phyloP scores from a whole-genome alignment of 2,797 vertebrate genomes.

The Crenuchus spilurus region DNA sequence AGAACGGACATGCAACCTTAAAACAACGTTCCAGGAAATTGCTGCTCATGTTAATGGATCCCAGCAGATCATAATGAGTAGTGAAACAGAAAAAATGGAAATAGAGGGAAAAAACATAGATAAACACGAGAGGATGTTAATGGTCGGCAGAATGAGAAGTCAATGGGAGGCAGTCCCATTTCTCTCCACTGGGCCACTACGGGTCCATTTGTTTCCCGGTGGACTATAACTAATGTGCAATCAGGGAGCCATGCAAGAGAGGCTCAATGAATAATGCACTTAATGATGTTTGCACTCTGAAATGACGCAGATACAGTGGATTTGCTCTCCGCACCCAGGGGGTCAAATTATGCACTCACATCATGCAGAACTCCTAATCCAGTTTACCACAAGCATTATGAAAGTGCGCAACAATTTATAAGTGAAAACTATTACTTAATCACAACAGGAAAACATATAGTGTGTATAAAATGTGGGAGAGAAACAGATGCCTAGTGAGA shows the following conservation, averaged over 20 bases:
- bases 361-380: constrained; percentile 16
- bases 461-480: neutral
- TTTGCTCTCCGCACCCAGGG: constrained; percentile 52
- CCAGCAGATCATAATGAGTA: constrained; percentile 68
- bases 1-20: constrained; percentile 23
- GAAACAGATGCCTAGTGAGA: neutral
- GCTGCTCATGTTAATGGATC: constrained; percentile 66
- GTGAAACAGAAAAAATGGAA: constrained; percentile 39
- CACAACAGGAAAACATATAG: constrained; percentile 58
- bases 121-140: constrained; percentile 66
- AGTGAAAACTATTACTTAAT: constrained; percentile 56
- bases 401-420: constrained; percentile 53
- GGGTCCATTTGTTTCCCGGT: constrained; percentile 69
- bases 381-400: constrained; percentile 34
- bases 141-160: constrained; percentile 59
- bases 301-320: constrained; percentile 63
- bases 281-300: constrained; percentile 75
- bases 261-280: constrained; percentile 72
- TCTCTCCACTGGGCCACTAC: constrained; percentile 64
- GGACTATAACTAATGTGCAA: constrained; percentile 75
- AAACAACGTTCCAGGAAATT: constrained; percentile 54
- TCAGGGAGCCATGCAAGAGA: constrained; percentile 64
- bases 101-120: constrained; percentile 68
- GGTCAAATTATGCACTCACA: constrained; percentile 23
- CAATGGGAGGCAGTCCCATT: constrained; percentile 66